phyloP scores from a whole-genome alignment of 1,140 invertebrate species.

The Drosophila chauvacae region DNA sequence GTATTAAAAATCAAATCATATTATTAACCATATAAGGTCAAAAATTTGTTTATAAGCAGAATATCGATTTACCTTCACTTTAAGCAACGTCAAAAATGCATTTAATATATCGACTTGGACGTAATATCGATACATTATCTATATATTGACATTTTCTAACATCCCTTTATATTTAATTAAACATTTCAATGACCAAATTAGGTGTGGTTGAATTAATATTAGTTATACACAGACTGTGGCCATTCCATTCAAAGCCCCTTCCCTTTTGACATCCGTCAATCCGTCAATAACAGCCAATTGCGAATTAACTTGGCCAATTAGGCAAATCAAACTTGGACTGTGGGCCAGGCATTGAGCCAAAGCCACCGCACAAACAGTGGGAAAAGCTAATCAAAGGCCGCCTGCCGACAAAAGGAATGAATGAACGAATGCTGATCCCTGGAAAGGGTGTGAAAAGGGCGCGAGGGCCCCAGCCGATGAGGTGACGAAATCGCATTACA shows the following conservation, averaged over 20 bases:
- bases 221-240: background rate
- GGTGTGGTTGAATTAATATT: background rate
- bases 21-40: too few relatives aligned
- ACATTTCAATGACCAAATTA: background rate
- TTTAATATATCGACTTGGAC: background rate
- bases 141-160: background rate
- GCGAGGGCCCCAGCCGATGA: slow-evolving; percentile 17
- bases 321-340: slow-evolving; percentile 49
- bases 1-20: too few relatives aligned
- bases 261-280: slow-evolving; percentile 2
- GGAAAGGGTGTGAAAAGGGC: slow-evolving; percentile 3
- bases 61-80: background rate
- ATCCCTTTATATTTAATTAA: background rate
- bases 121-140: background rate
- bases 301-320: slow-evolving; percentile 41
- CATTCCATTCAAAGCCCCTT: background rate
- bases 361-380: slow-evolving; percentile 20
- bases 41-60: too few relatives aligned
- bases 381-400: slow-evolving; percentile 46
- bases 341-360: slow-evolving; percentile 26
- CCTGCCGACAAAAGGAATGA: slow-evolving; percentile 19
- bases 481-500: slow-evolving; percentile 70
- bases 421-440: slow-evolving; percentile 7
- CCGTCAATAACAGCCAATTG: slow-evolving; percentile 13
- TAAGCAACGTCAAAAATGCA: background rate